phyloP scores from a whole-genome alignment of 1,140 invertebrate species.

The Panagrolaimus sp. region DNA sequence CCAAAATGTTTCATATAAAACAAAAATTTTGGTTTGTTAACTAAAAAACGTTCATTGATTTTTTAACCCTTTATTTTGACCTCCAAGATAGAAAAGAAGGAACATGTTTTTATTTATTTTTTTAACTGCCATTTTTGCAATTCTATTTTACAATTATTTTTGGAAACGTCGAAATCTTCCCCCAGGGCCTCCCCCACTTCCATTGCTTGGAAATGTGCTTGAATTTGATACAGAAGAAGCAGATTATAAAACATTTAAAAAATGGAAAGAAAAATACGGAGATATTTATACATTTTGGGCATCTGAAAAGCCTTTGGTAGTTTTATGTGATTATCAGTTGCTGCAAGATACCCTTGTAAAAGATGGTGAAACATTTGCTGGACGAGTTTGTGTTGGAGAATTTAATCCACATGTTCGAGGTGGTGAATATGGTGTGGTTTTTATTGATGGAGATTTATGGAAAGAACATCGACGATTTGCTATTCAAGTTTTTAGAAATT shows the following conservation, averaged over 20 bases:
- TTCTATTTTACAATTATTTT: background rate
- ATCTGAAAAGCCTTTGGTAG: background rate
- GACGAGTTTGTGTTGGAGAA: background rate
- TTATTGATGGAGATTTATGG: constrained; percentile 3
- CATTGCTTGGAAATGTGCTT: background rate
- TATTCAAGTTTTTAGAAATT: constrained; percentile 25
- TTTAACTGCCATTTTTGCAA: no score
- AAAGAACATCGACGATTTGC: constrained; percentile 3
- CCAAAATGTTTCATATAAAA: no score
- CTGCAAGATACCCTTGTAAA: background rate
- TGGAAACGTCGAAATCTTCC: background rate
- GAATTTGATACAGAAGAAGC: background rate
- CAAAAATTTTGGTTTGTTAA: no score
- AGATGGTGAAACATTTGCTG: constrained; percentile 4
- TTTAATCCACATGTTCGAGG: background rate
- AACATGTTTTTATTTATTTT: no score
- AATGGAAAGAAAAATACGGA: background rate
- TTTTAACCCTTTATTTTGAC: no score
- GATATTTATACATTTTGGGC: background rate
- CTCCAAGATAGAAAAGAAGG: no score
- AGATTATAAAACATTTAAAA: background rate
- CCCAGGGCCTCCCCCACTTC: background rate
- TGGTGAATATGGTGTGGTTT: background rate
- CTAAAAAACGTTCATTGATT: no score
- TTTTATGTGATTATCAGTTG: background rate